These are phyloP conservation scores for Hemithea aestivaria DNA, from an alignment of 2,888 invertebrate species.

Conservation along the genomic window DNA sequence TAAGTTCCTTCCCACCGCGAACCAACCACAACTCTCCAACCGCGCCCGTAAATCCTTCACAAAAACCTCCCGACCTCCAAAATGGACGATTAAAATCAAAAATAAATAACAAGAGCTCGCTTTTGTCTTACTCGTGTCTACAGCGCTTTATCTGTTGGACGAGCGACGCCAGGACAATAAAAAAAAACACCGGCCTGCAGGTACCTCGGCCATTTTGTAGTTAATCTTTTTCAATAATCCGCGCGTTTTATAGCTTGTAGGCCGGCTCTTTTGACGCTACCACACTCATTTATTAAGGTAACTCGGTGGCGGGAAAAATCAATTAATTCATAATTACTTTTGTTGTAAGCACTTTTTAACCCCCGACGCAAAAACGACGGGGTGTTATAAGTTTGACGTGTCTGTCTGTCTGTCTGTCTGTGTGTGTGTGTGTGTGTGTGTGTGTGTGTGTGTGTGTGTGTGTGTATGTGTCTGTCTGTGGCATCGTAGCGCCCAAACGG, in stretches of 20 bases:
- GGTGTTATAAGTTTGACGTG: too few relatives aligned
- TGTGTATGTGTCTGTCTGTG: too few relatives aligned
- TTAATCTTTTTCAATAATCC: slow-evolving; percentile 70
- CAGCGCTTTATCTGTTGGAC: slow-evolving; percentile 62
- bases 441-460: too few relatives aligned
- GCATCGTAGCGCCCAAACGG: too few relatives aligned
- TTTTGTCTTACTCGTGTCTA: slow-evolving; percentile 75
- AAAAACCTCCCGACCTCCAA: slow-evolving; percentile 52
- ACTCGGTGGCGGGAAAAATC: slow-evolving; percentile 52
- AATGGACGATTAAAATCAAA: slow-evolving; percentile 67
- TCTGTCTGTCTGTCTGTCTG: too few relatives aligned
- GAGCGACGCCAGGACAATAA: slow-evolving; percentile 48
- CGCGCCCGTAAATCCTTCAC: slow-evolving; percentile 46
- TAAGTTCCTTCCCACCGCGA: slow-evolving; percentile 22
- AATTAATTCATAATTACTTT: slow-evolving; percentile 29
- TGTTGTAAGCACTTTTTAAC: slow-evolving; percentile 27
- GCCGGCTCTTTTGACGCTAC: slow-evolving; percentile 57
- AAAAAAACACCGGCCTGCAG: slow-evolving; percentile 57
- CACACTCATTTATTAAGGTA: slow-evolving; percentile 58
- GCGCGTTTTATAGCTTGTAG: slow-evolving; percentile 73
- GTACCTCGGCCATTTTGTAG: slow-evolving; percentile 65
- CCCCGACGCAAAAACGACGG: too few relatives aligned
- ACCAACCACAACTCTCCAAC: slow-evolving; percentile 34
- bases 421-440: too few relatives aligned
- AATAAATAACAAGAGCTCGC: slow-evolving; percentile 63